Evolutionary conservation across 2,797 vertebrate species (phyloP).

Genomic region (Acipenser oxyrinchus): DNA sequence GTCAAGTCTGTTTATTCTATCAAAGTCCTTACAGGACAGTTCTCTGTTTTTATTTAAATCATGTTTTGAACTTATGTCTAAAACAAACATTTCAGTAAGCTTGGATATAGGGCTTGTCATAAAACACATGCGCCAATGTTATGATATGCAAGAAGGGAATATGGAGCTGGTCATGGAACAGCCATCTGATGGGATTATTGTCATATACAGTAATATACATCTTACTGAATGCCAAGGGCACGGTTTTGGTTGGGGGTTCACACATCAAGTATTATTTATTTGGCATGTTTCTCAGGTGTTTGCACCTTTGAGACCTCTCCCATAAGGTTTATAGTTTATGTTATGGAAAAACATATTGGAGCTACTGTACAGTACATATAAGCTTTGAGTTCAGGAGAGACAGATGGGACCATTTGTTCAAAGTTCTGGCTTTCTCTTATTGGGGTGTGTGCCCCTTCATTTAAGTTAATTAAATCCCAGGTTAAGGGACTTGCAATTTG

Average conservation of each 20-base stretch:
- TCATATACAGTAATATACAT: neutral
- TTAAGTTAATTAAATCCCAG: too few species aligned
- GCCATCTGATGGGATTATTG: constrained; percentile 1
- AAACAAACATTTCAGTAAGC: neutral
- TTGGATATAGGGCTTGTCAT: neutral
- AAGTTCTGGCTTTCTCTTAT: too few species aligned
- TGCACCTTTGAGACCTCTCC: constrained; percentile 22
- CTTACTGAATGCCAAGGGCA: constrained; percentile 19
- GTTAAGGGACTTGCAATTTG: too few species aligned
- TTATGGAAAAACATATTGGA: too few species aligned
- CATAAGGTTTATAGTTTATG: neutral
- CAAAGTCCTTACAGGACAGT: too few species aligned
- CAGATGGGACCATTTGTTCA: too few species aligned
- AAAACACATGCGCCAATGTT: neutral
- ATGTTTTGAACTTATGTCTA: neutral
- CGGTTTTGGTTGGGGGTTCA: constrained; percentile 18
- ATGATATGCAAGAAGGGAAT: neutral
- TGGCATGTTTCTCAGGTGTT: constrained; percentile 17
- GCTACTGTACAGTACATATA: too few species aligned
- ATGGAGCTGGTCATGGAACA: neutral
- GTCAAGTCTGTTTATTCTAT: too few species aligned
- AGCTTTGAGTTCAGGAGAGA: too few species aligned
- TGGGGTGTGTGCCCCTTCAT: too few species aligned
- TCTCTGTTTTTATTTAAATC: too few species aligned
- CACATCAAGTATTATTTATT: constrained; percentile 24